Evolutionary conservation across 2,888 invertebrate species (phyloP), one percentile per base, ranked within the genome.

Genomic region (Crematogaster levior): DNA sequence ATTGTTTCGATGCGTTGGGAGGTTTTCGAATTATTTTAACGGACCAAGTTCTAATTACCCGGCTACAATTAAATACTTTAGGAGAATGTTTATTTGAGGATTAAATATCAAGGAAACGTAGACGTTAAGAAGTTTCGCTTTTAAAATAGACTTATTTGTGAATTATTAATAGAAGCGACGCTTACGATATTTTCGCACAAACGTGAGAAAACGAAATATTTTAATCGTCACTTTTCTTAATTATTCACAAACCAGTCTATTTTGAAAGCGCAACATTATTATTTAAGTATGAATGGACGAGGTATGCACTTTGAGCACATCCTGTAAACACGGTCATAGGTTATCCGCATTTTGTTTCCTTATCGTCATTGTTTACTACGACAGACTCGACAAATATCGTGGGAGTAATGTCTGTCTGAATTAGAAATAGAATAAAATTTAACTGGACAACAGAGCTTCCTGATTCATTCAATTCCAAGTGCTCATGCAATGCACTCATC

Each of bases 1-100:
- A 43, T 74, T 24, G 12, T 74, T 24, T 24, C 30, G 58, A n/a
- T 43, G 18, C 51, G 30, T 30, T 9, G 30, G 9, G 3, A 73
- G 43, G 18, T 15, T 34, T 74, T 61, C 15, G n/a, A 21, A 34
- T 74, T 63, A 58, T 46, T 34, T 43, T 79, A 43, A 37, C 21
- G 21, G 12, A 40, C 51, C n/a, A 34, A 37, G 9, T 51, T 15
- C 2, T 40, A 12, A 12, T 12, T 60, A 46, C 18, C n/a, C 40
- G 27, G 27, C 10, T n/a, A 37, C 24, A 66, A 40, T 53, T 58
- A 40, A 66, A 40, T 30, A n/a, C 27, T 53, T 74, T 48, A 24
- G 3, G 1, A 53, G 63, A 10, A 40, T 34, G 51, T 65, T 51
- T 65, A 66, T 40, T 40, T 40, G 27, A 27, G 15, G 18, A 66